Conservation (phyloP, 2,797 vertebrate genomes). For the Psittacula derbiana region DNA sequence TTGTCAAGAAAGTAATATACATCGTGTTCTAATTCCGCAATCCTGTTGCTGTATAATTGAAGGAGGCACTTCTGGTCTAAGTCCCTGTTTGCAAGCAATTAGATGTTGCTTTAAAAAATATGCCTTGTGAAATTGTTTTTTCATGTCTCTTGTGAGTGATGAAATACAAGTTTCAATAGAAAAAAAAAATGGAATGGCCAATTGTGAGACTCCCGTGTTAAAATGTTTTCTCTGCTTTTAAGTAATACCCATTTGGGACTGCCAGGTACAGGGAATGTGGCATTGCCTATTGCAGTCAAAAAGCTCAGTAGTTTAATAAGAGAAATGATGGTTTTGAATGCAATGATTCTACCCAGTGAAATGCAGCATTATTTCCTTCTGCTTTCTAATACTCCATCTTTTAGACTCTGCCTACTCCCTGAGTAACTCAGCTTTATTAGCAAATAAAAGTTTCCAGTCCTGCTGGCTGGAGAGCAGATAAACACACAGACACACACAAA, state of each 20-base stretch:
- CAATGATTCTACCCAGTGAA: not conserved
- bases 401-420: not conserved
- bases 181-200: not conserved
- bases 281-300: not conserved
- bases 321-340: not conserved
- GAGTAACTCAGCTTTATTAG: not conserved
- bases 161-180: not conserved
- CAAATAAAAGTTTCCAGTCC: not conserved
- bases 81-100: constrained; percentile 11
- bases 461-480: not conserved
- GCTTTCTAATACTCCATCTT: not conserved
- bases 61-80: not conserved
- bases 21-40: not conserved
- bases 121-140: not conserved
- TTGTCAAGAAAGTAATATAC: constrained; percentile 19
- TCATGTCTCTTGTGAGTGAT: not conserved
- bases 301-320: not conserved
- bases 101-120: constrained; percentile 1
- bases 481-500: not conserved
- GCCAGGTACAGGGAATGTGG: not conserved
- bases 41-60: not conserved
- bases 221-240: not conserved
- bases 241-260: not conserved
- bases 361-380: not conserved
- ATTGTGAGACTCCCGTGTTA: not conserved